phyloP scores from a whole-genome alignment of 2,888 invertebrate species.

The Philaethria dido region DNA sequence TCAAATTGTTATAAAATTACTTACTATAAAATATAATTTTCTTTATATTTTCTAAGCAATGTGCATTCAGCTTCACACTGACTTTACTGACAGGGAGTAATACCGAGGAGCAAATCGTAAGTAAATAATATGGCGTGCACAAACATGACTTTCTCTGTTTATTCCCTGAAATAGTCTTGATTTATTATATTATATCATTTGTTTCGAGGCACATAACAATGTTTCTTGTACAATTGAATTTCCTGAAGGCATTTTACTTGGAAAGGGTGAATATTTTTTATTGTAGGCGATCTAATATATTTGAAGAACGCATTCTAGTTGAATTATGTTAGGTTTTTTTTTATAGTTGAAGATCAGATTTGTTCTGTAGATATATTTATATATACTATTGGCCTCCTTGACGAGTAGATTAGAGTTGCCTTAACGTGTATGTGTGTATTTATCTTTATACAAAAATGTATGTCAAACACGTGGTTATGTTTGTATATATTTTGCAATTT shows the following conservation, averaged over 20 bases:
- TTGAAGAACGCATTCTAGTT: constrained; percentile 8
- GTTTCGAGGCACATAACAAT: constrained; percentile 22
- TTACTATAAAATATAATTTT: neutral
- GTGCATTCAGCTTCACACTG: neutral
- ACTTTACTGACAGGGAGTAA: constrained; percentile 1
- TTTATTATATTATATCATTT: constrained; percentile 23
- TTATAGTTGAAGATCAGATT: neutral
- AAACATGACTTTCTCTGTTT: constrained; percentile 6
- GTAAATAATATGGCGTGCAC: constrained; percentile 19
- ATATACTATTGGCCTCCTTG: too few relatives aligned
- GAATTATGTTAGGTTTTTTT: constrained; percentile 2
- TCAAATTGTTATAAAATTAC: too few relatives aligned
- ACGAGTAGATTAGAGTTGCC: too few relatives aligned
- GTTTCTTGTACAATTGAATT: constrained; percentile 26
- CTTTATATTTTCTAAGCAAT: neutral
- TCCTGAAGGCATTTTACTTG: constrained; percentile 18
- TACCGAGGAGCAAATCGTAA: neutral
- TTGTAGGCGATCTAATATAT: constrained; percentile 2
- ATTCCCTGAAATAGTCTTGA: constrained; percentile 1
- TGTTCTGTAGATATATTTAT: neutral
- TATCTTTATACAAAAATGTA: too few relatives aligned
- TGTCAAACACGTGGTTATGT: too few relatives aligned
- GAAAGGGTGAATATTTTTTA: constrained; percentile 29
- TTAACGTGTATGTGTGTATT: too few relatives aligned
- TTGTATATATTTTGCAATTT: too few relatives aligned